Conservation (phyloP, 2,888 invertebrate species). For the Pheosia tremula region DNA sequence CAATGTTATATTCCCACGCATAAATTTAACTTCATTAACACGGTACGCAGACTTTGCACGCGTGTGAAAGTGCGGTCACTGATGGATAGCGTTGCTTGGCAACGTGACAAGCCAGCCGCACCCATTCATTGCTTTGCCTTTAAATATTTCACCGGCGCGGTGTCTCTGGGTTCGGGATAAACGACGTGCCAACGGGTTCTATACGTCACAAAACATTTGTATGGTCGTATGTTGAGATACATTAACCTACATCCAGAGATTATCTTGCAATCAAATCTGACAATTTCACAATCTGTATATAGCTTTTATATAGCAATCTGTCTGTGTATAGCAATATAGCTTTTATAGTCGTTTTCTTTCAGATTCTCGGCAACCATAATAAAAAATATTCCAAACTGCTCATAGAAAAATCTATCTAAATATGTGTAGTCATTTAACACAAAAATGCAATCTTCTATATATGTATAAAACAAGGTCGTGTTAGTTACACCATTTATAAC, state of each 20-base stretch:
- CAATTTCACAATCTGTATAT: too few species aligned
- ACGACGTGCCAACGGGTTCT: slow-evolving; percentile 43
- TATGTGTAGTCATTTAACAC: too few species aligned
- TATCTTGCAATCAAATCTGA: too few species aligned
- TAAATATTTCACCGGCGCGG: slow-evolving; percentile 45
- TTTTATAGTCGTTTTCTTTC: too few species aligned
- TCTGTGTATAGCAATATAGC: too few species aligned
- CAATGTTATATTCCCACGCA: slow-evolving; percentile 14
- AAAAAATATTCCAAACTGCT: too few species aligned
- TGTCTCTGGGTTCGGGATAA: slow-evolving; percentile 38
- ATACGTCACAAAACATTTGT: slow-evolving; percentile 34
- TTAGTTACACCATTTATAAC: too few species aligned
- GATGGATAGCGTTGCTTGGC: slow-evolving; percentile 52
- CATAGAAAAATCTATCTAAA: too few species aligned
- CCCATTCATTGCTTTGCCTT: slow-evolving; percentile 40
- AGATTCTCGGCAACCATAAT: too few species aligned
- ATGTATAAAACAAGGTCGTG: too few species aligned
- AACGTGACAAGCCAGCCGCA: slow-evolving; percentile 22
- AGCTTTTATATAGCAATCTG: too few species aligned
- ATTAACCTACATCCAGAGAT: slow-evolving; percentile 8
- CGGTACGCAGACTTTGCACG: slow-evolving; percentile 20
- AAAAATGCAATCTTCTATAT: too few species aligned
- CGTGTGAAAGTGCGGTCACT: slow-evolving; percentile 46
- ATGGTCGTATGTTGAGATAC: slow-evolving; percentile 20
- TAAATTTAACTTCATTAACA: slow-evolving; percentile 50